phyloP scores from a whole-genome alignment of 1,140 invertebrate species.

The Plectrocnemia conspersa region DNA sequence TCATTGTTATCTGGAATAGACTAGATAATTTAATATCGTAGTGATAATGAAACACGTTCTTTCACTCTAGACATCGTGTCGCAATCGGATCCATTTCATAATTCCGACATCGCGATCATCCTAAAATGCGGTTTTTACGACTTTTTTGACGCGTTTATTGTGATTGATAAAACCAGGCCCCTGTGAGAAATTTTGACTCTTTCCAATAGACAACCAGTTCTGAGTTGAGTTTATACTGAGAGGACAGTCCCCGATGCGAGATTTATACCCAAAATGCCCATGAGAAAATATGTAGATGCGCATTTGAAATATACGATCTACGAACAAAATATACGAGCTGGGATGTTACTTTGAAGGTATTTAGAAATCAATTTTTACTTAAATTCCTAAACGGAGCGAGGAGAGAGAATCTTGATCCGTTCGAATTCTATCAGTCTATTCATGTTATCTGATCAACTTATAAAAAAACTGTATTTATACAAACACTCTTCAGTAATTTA shows the following conservation, averaged over 20 bases:
- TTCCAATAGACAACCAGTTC: conserved; percentile 23
- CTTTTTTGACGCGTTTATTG: conserved; percentile 32
- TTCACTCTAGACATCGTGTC: too few species aligned
- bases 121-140: conserved; percentile 27
- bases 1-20: too few species aligned
- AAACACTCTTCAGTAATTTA: too few species aligned
- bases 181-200: conserved; percentile 20
- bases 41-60: too few species aligned
- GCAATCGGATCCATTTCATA: conserved; percentile 12
- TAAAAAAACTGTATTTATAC: too few species aligned
- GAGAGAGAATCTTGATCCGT: too few species aligned
- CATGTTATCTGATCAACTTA: too few species aligned
- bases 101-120: conserved; percentile 10
- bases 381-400: not conserved
- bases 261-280: not conserved
- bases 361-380: not conserved
- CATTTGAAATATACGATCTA: conserved; percentile 1
- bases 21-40: too few species aligned
- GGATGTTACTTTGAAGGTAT: not conserved
- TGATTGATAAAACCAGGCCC: conserved; percentile 24
- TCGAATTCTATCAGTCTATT: too few species aligned
- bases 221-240: not conserved
- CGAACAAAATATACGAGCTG: not conserved
- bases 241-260: not conserved
- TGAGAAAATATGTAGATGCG: conserved; percentile 5